Base-by-base conservation (phyloP, 2,888 invertebrate species). In the Drosophila yooni region DNA sequence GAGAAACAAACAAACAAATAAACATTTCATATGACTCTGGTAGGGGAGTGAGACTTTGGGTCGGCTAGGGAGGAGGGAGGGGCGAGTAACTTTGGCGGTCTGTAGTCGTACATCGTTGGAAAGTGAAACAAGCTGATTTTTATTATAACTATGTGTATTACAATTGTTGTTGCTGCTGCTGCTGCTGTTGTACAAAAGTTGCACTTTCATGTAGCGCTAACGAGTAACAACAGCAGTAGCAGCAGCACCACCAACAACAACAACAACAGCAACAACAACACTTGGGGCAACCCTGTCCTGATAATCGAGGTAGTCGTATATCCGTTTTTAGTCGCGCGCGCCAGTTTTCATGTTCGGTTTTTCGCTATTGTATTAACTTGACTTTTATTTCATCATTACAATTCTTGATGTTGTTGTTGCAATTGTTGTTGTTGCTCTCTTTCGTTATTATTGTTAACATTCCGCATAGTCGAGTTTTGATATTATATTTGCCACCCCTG, bases 341-440 rank as follows among this genome's bases (percentile, higher is more conserved):
- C 70, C 76, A 63, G 59, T 80, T 81, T 82, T 84, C 77, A 76
- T 83, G 82, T 88, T 84, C 76, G 77, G 88, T 69, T 74, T 77
- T 80, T 68, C 79, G 84, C 76, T 72, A 82, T 88, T 88, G 90
- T 89, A 84, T 78, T 82, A 82, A 89, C 79, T 89, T 88, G 89
- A 77, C 89, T 87, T 89, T 87, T 82, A 89, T 86, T 86, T 87
- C 82, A 89, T 89, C 79, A 89, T 85, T 89, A 83, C 89, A 77
- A 89, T 78, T 73, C 68, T 76, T 72, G 60, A 40, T 70, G 57
- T 50, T 68, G 52, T 61, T 56, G 27, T 31, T 69, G 53, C 18
- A 18, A 18, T 27, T 56, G 29, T 18, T 50, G 52, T 46, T 59
- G 69, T 27, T 73, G 33, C 34, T 65, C 58, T 72, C 63, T 79